Evolutionary conservation across 2,888 invertebrate species (phyloP), one percentile per base, ranked within the genome.

Genomic region (Pachycephus smyrnensis): DNA sequence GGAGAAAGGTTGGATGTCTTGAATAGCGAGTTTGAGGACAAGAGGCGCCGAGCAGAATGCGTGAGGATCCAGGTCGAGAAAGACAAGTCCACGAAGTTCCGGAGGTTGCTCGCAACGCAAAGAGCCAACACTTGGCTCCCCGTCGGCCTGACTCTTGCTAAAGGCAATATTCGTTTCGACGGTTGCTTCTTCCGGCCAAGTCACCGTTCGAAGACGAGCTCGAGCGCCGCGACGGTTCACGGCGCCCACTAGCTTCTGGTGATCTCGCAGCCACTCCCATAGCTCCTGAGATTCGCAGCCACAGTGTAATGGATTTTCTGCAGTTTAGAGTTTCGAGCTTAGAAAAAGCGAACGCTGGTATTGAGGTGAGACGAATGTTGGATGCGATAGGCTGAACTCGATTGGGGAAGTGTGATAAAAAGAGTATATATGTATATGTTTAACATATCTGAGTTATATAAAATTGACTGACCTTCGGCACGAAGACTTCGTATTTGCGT

Each of bases 251-350:
- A 96, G 93, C 92, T 97, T 97, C 88, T 95, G 94, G 93, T 98
- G 97, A 90, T 97, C 96, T 88, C 96, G 94, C 90, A 98, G 93
- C 98, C 98, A 98, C 92, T 96, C 96, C 97, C 98, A 97, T 75
- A 98, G 93, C 90, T 97, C 97, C 92, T 97, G 96, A 79, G 97
- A 95, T 90, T 97, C 97, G 91, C 98, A 98, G 88, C 96, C 96
- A 91, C 98, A 98, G 82, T 95, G 95, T 86, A 98, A 93, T 69
- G 98, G 98, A 92, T 98, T 98, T 90, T 97, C 97, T 97, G 94
- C 73, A 85, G 89, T 40, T 83, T 78, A 79, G 77, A 79, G 76
- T 73, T 69, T 40, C 1, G 12, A 40, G 40, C 15, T 40, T 40
- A 80, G 75, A 40, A 69, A 36, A 33, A 55, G 75, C 69, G 75